Base-by-base conservation (phyloP, 2,888 invertebrate genomes). In the Eilema griseolum region DNA sequence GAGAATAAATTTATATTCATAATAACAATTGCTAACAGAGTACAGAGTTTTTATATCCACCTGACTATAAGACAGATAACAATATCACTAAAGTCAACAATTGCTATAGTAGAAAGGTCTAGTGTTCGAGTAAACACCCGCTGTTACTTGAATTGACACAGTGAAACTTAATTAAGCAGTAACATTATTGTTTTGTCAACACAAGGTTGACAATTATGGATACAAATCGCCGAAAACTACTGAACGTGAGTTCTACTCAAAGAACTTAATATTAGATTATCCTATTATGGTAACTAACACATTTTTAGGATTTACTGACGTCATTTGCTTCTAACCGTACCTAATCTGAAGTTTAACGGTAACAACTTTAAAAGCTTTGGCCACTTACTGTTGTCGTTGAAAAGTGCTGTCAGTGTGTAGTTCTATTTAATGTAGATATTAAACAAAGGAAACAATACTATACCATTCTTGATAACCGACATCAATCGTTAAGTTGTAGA, bases 121-220 rank as follows among this genome's bases (percentile, higher is more conserved):
- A 20, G 8, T n/a, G 52, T 52, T 52, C n/a, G 52, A 52, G 52
- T 52, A 20, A 52, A 52, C 52, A 52, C 10, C 10, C 46, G 46
- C n/a, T 52, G 8, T n/a, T n/a, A 52, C 52, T n/a, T 52, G 52
- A 52, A 52, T 52, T 52, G n/a, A 52, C 52, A 52, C 52, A 52
- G 52, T 52, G n/a, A 52, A 52, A 52, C n/a, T 52, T 52, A 52
- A 52, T 52, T 52, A n/a, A 20, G 52, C 52, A 52, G 52, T n/a
- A 52, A 52, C 52, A 52, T 10, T 52, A 52, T 52, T 52, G 52
- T 52, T n/a, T 52, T 52, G 52, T 52, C n/a, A n/a, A 52, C n/a
- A n/a, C 16, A 52, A 20, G n/a, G 20, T 52, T 52, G 52, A 2
- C 20, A 52, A 8, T 52, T 52, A n/a, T 8, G 52, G 52, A 52